These are phyloP conservation scores for Tinea pellionella DNA, from an alignment of 2,888 invertebrate species.

Conservation along the genomic window DNA sequence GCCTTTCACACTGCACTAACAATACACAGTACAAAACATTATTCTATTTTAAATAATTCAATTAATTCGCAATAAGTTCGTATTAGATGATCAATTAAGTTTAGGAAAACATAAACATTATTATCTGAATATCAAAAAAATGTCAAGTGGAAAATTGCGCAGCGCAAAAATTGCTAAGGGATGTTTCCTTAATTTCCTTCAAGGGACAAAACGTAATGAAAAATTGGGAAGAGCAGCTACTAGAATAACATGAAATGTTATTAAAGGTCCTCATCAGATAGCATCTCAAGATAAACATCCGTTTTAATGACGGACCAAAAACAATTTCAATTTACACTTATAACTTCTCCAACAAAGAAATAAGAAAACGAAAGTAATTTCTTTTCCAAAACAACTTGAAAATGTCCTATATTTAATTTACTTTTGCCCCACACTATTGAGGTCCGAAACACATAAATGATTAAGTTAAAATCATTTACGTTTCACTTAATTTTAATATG, in stretches of 20 bases:
- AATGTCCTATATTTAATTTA: background rate
- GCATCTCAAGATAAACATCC: conserved; percentile 6
- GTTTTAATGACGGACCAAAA: conserved; percentile 2
- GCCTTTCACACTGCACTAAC: background rate
- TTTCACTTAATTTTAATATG: background rate
- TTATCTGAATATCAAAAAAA: background rate
- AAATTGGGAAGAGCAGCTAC: background rate
- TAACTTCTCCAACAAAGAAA: conserved; percentile 1
- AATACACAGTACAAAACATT: background rate
- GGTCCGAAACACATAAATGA: background rate
- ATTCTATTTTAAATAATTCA: too few relatives aligned
- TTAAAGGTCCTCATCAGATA: conserved; percentile 6
- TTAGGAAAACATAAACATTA: background rate
- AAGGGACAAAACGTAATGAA: background rate
- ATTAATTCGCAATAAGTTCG: too few relatives aligned
- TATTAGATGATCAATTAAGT: too few relatives aligned
- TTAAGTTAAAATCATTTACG: background rate
- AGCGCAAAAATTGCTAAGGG: background rate
- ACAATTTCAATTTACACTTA: conserved; percentile 1
- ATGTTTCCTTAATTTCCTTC: conserved; percentile 6
- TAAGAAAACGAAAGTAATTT: background rate
- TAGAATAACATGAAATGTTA: conserved; percentile 3
- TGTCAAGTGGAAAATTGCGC: background rate
- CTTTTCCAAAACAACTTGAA: background rate
- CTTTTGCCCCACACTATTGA: background rate